Evolutionary conservation across 1,140 invertebrate genomes (phyloP), one percentile per base, ranked within the genome.

Genomic region (Thaumetopoea pityocampa): DNA sequence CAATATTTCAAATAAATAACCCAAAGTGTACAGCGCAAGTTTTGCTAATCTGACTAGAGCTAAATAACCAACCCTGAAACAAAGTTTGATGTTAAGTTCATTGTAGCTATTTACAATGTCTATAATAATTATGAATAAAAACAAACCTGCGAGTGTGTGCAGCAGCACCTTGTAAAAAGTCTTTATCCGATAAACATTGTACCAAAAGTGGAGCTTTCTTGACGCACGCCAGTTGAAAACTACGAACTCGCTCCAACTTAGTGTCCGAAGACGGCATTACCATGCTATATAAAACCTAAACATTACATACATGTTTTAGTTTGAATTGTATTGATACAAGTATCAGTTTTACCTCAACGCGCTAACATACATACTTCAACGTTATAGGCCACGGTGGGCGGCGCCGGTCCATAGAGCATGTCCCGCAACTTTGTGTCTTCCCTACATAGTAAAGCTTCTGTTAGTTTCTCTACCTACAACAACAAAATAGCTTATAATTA

Each of bases 221-320:
- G 29, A 97, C 91, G 77, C 98, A 98, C 66, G 94, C 93, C 44
- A 92, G 90, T 80, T 98, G 96, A 83, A 97, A 94, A 67, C 93
- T 92, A 63, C 93, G 91, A 16, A 94, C 91, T 55, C 92, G 91
- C 20, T 97, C 94, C 0, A 93, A 89, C 49, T 92, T 86, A 2
- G 93, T 91, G 58, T 96, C 94, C 14, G 92, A 76, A 5, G 96
- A 94, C 7, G 97, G 97, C 91, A 99, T 96, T 19, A 99, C 84
- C 63, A 98, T 87, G 28, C 94, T 92, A 74, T 98, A 97, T 28
- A 96, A 82, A 26, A 97, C 95, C 90, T 97, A 81, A 46, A 88
- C 7, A 45, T 19, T 12, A 29, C 28, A 41, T 24, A 33, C 33
- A 41, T 15, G 27, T 28, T 20, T 24, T 24, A 9, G 5, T 36